Evolutionary conservation across 2,888 invertebrate genomes (phyloP), one percentile per base, ranked within the genome.

Genomic region (Cantharis rufa): DNA sequence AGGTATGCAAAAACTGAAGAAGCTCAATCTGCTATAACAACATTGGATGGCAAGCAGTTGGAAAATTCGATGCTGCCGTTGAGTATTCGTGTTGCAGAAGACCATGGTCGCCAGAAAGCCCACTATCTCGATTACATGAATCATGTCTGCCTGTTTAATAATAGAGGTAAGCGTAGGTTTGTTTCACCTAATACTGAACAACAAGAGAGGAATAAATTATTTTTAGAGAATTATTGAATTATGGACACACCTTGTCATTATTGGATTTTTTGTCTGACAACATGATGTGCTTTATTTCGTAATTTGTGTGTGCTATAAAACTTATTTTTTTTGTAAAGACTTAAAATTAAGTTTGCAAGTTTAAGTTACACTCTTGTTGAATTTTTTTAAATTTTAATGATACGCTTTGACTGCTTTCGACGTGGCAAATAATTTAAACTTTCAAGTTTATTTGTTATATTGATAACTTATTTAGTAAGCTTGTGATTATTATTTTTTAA

Each of bases 1-100:
- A 96, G 96, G 88, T 98, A 91, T 87, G 95, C 96, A 84, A 95
- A 94, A 85, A 92, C 95, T 74, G 95, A 95, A 86, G 96, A 97
- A 87, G 97, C 98, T 16, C 95, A 96, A 86, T 94, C 94, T 82
- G 97, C 98, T 77, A 97, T 97, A 85, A 92, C 93, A 69, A 93
- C 93, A 80, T 89, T 98, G 81, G 95, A 97, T 87, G 95, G 95
- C 82, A 94, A 94, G 79, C 93, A 95, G 88, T 94, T 96, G 71
- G 94, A 95, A 82, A 96, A 96, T 81, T 94, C 94, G 78, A 93
- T 93, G 79, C 94, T 96, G 86, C 94, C 96, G 18, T 90, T 98
- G 66, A 92, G 93, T 81, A 96, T 98, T 21, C 88, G 91, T 68
- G 88, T 91, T 82, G 96, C 96, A 0, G 96, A 96, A 85, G 96